Evolutionary conservation across 2,888 invertebrate species (phyloP), one percentile per base, ranked within the genome.

Genomic region (Mesochorus sp.): DNA sequence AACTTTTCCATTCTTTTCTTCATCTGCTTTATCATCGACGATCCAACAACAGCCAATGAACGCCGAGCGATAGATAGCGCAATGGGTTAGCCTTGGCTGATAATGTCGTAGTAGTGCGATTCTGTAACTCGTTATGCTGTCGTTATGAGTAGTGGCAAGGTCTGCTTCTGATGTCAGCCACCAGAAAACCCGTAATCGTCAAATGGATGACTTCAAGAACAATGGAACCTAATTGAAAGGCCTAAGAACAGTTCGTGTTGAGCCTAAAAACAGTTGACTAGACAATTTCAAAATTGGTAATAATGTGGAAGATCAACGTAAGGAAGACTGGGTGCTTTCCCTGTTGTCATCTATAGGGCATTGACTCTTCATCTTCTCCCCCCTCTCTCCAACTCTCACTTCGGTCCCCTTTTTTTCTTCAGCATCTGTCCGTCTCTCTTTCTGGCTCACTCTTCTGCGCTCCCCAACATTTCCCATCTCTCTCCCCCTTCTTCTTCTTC

Each of bases 301-400:
- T 1, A 42, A 42, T 21, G 44, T 19, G 31, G 8, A 39, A 53
- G 28, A 44, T 70, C 34, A 47, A 19, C 68, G 57, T 68, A 75
- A 59, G 34, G 42, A 79, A 66, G 79, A 49, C 76, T 74, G 70
- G 70, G 53, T 78, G 55, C 53, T 44, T 59, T 82, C 80, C 57
- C 82, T 81, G 80, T 84, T 85, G 83, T 85, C 85, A 81, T 83
- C 81, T 72, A 71, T 78, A 80, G 85, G 85, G 80, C 87, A 84
- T 84, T 87, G 87, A 87, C 87, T 84, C 76, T 62, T 31, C 70
- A 68, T 74, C 81, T 75, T 78, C 57, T 66, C 77, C 78, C 80
- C 82, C 79, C 76, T 83, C 26, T 61, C 26, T 61, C n/a, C 44
- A 1, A n/a, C 10, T 31, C 26, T 28, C 42, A 31, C 53, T 19